These are phyloP conservation scores for Lasioglossum oenotherae DNA, from an alignment of 2,888 invertebrate species.

Conservation along the genomic window DNA sequence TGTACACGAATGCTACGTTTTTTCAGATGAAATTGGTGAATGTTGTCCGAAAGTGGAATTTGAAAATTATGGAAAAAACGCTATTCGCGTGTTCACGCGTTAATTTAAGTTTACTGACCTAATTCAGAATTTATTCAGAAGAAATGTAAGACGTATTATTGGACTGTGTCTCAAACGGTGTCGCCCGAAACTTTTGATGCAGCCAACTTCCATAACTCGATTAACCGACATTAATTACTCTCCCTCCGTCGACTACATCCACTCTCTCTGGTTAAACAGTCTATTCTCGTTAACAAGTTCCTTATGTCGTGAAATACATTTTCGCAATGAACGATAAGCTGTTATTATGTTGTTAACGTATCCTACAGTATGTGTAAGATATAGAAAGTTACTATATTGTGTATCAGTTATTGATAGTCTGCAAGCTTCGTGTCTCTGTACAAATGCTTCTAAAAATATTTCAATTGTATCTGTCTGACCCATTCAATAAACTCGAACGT, in stretches of 20 bases:
- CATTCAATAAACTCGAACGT: slow-evolving; percentile 1
- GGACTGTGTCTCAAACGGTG: not conserved
- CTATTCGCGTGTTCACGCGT: not conserved
- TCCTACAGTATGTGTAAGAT: not conserved
- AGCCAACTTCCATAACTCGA: slow-evolving; percentile 37
- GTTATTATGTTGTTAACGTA: not conserved
- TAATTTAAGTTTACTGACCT: not conserved
- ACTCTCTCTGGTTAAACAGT: not conserved
- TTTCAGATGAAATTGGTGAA: not conserved
- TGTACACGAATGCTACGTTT: too few relatives aligned
- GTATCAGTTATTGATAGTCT: not conserved
- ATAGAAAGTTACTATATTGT: not conserved
- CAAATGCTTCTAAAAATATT: slow-evolving; percentile 1
- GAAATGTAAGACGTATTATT: not conserved
- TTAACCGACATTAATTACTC: slow-evolving; percentile 45
- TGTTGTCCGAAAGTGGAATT: too few relatives aligned
- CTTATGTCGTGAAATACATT: not conserved
- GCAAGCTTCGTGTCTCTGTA: not conserved
- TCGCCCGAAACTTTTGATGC: slow-evolving; percentile 22
- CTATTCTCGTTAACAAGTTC: slow-evolving; percentile 9
- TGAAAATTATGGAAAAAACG: too few relatives aligned
- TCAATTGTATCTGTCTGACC: not conserved
- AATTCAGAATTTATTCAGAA: slow-evolving; percentile 1
- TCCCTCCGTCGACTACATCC: not conserved
- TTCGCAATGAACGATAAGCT: not conserved